Base-by-base conservation (phyloP, 2,888 invertebrate species). In the Osmoderma eremita region DNA sequence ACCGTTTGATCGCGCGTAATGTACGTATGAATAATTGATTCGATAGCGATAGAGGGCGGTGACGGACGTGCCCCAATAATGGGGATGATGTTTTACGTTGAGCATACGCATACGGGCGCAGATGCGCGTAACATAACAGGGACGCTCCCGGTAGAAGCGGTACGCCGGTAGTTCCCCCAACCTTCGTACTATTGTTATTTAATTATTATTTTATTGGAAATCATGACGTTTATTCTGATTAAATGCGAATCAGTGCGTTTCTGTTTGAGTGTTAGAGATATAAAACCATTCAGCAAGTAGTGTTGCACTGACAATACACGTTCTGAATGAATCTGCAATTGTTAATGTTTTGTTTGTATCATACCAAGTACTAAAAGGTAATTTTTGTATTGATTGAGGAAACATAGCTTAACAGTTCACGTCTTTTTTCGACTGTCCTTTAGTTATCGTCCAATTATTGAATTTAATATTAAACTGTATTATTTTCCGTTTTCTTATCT, bases 11-110 rank as follows among this genome's bases (percentile, higher is more conserved):
- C 53, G 63, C 45, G 42, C 53, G 53, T 64, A 61, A 61, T 61
- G 65, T 65, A 45, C 61, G 61, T 53, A 68, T 68, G 68, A 68
- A 68, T 68, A 68, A 68, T 68, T 68, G 68, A 68, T 68, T 68
- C 58, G 68, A 68, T 68, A 63, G 41, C 53, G 65, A 42, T 49
- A 64, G 67, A 63, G 58, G 68, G 51, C 51, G 51, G 56, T 51
- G 58, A 50, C 63, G 56, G 42, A 56, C 68, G 58, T 61, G 58
- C 68, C 67, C 68, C 65, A 66, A 66, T 66, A 66, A 66, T 56
- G 58, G 65, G 65, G 65, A 66, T 61, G 58, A 61, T 66, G 65
- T 58, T 66, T 66, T 66, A 61, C 58, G 58, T 41, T 39, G 15
- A 6, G 30, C 45, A 17, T 48, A 61, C 30, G 45, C 22, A 48